phyloP scores from a whole-genome alignment of 2,888 invertebrate species.

The Hermaeophaga mercurialis region DNA sequence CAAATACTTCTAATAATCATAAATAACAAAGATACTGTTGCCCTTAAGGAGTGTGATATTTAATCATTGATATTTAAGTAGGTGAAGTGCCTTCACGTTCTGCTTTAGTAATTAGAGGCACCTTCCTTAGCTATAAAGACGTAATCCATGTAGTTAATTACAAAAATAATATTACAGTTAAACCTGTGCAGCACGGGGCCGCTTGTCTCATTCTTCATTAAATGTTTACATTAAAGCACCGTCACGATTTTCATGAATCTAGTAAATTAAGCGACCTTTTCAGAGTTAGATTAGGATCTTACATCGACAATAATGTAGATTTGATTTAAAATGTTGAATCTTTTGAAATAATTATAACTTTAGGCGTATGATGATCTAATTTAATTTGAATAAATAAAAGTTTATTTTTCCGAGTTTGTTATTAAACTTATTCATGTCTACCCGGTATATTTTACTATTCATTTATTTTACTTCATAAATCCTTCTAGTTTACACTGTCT shows the following conservation, averaged over 20 bases:
- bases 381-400: too few species aligned
- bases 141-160: conserved; percentile 8
- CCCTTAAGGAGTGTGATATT: too few species aligned
- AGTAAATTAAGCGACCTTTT: conserved; percentile 34
- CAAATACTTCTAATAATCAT: too few species aligned
- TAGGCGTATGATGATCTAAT: too few species aligned
- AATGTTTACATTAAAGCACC: conserved; percentile 36
- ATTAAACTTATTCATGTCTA: too few species aligned
- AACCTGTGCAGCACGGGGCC: background rate
- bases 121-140: conserved; percentile 19
- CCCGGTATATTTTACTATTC: too few species aligned
- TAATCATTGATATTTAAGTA: background rate
- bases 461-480: too few species aligned
- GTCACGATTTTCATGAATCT: conserved; percentile 39
- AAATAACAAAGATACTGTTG: too few species aligned
- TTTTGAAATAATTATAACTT: too few species aligned
- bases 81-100: background rate
- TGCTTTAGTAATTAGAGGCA: conserved; percentile 13
- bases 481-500: too few species aligned
- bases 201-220: conserved; percentile 19
- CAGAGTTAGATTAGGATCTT: conserved; percentile 30
- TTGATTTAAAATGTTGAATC: too few species aligned
- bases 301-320: conserved; percentile 29
- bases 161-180: conserved; percentile 12
- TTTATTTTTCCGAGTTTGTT: too few species aligned